phyloP scores from a whole-genome alignment of 1,140 invertebrate genomes.

The Spodoptera frugiperda region DNA sequence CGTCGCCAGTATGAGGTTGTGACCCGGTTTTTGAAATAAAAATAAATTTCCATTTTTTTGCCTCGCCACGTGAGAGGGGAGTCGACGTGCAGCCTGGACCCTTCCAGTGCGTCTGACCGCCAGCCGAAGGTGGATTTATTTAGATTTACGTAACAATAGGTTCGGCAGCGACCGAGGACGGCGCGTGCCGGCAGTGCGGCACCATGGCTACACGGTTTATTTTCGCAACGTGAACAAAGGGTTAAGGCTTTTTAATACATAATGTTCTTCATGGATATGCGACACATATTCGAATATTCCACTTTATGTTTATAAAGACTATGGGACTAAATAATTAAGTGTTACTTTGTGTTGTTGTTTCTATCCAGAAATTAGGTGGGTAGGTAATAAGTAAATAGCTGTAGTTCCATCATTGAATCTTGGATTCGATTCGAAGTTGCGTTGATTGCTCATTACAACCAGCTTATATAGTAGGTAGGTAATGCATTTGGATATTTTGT shows the following conservation, averaged over 20 bases:
- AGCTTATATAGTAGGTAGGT: no score
- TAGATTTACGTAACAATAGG: conserved; percentile 41
- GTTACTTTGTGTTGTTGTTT: no score
- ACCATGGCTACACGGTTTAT: conserved; percentile 5
- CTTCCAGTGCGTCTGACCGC: neutral
- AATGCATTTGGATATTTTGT: no score
- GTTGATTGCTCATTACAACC: no score
- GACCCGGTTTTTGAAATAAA: conserved; percentile 43
- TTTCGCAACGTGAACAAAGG: conserved; percentile 21
- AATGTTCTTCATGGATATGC: conserved; percentile 10
- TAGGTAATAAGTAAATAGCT: no score
- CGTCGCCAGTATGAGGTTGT: neutral
- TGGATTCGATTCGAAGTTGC: no score
- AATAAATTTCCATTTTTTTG: conserved; percentile 38
- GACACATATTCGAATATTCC: neutral
- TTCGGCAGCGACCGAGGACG: neutral
- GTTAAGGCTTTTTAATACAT: neutral
- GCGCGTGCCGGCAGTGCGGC: neutral
- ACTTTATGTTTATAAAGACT: no score
- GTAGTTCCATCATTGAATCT: no score
- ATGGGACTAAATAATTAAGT: no score
- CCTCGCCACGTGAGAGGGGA: neutral
- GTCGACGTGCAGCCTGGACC: neutral
- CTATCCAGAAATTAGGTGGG: no score
- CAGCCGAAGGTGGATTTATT: neutral